These are phyloP conservation scores for Ataeniobius toweri DNA, from an alignment of 2,797 vertebrate species.

Conservation along the genomic window DNA sequence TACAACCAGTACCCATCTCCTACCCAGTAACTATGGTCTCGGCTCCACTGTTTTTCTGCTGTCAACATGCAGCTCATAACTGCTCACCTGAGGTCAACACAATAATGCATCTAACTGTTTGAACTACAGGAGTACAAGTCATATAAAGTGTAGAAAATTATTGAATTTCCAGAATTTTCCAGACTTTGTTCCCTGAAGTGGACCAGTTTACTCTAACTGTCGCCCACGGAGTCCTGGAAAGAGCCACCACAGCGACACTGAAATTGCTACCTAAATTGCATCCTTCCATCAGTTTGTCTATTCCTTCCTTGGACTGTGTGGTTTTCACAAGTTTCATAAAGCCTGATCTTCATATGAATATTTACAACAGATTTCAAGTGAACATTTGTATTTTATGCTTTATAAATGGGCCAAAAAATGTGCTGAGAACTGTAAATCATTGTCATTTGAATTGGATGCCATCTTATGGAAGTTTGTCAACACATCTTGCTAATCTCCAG, in stretches of 20 bases:
- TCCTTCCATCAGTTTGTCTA: neutral
- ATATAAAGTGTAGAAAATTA: too few species aligned
- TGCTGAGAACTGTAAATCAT: too few species aligned
- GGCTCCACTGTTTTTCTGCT: constrained; percentile 51
- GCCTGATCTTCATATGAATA: neutral
- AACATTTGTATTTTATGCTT: too few species aligned
- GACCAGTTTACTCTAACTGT: neutral
- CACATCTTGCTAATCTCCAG: too few species aligned
- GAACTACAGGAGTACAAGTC: neutral
- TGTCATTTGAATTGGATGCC: too few species aligned
- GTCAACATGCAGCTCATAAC: neutral
- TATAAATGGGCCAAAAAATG: too few species aligned
- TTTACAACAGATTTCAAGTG: too few species aligned
- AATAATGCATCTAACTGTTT: neutral
- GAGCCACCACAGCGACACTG: neutral
- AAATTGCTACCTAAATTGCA: neutral
- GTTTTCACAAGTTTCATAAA: neutral
- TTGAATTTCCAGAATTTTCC: neutral
- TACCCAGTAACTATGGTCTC: constrained; percentile 44
- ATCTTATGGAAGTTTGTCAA: too few species aligned
- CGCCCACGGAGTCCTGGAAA: neutral
- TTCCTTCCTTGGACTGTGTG: neutral
- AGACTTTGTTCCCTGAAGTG: neutral
- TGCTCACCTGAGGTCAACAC: constrained; percentile 41
- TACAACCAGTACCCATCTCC: constrained; percentile 51